phyloP scores from a whole-genome alignment of 1,140 invertebrate species.

The Pseudomyrmex concolor region DNA sequence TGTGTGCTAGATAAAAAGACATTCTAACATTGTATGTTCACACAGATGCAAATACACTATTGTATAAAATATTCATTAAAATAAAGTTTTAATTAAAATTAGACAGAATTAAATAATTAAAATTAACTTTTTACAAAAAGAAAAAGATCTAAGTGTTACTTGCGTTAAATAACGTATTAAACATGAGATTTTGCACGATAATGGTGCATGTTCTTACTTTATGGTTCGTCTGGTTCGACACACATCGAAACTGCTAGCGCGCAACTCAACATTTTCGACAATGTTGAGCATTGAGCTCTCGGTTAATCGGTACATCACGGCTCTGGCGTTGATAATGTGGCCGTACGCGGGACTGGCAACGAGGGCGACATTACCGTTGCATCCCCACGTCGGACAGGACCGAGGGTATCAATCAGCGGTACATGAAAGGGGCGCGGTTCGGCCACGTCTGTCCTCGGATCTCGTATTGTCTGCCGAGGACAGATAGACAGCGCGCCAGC shows the following conservation, averaged over 20 bases:
- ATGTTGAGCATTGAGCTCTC: conserved; percentile 47
- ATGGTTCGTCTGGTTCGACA: background rate
- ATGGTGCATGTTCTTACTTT: background rate
- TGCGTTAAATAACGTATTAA: background rate
- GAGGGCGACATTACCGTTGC: conserved; percentile 71
- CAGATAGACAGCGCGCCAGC: conserved; percentile 73
- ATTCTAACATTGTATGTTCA: background rate
- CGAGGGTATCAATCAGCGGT: conserved; percentile 78
- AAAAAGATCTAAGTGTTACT: too few species aligned
- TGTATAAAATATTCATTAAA: background rate
- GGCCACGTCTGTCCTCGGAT: conserved; percentile 75
- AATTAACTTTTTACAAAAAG: too few species aligned
- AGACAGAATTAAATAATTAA: too few species aligned
- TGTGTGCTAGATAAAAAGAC: background rate
- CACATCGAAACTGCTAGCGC: conserved; percentile 3
- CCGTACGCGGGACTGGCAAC: conserved; percentile 57
- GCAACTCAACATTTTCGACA: conserved; percentile 57
- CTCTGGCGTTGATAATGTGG: conserved; percentile 72
- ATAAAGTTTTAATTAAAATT: too few species aligned
- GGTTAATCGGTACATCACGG: conserved; percentile 67
- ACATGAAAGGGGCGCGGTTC: conserved; percentile 79
- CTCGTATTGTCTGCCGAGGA: conserved; percentile 77
- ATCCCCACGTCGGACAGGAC: conserved; percentile 71
- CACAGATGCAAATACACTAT: background rate
- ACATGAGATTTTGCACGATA: background rate